Conservation (phyloP, 2,113 vertebrate species). For the Rhabdornis inornatus region DNA sequence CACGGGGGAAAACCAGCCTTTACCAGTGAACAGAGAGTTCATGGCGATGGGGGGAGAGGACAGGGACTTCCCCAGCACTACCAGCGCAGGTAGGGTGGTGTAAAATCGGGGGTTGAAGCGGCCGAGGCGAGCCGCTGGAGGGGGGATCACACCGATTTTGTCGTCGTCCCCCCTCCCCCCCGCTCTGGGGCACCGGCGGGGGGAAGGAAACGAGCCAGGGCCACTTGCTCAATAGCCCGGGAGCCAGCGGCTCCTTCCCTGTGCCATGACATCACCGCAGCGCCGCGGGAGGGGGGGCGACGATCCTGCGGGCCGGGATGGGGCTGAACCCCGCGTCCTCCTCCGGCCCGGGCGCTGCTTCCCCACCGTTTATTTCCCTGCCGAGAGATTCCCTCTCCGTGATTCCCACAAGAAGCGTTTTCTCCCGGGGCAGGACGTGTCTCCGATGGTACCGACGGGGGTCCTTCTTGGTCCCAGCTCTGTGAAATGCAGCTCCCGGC, state of each 20-base stretch:
- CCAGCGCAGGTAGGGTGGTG: accelerated
- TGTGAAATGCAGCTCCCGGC: accelerated
- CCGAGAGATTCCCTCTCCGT: accelerated
- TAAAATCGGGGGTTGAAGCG: neutral
- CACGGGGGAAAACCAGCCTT: accelerated
- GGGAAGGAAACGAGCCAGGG: neutral
- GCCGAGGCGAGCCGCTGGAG: neutral
- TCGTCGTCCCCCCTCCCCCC: neutral
- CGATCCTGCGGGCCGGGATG: neutral
- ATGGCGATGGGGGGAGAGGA: no score
- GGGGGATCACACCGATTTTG: no score
- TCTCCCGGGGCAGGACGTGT: accelerated
- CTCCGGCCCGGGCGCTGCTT: accelerated
- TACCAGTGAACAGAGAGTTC: accelerated
- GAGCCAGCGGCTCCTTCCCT: neutral
- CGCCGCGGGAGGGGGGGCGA: neutral
- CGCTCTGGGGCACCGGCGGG: neutral
- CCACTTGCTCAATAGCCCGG: neutral
- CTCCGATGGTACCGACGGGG: accelerated
- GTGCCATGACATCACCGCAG: conserved; percentile 53
- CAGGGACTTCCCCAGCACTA: accelerated
- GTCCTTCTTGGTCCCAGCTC: accelerated
- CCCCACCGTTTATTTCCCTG: neutral
- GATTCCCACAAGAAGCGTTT: accelerated
- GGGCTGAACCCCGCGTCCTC: neutral